Evolutionary conservation across 1,140 invertebrate species (phyloP), one percentile per base, ranked within the genome.

Genomic region (Elysia chlorotica): DNA sequence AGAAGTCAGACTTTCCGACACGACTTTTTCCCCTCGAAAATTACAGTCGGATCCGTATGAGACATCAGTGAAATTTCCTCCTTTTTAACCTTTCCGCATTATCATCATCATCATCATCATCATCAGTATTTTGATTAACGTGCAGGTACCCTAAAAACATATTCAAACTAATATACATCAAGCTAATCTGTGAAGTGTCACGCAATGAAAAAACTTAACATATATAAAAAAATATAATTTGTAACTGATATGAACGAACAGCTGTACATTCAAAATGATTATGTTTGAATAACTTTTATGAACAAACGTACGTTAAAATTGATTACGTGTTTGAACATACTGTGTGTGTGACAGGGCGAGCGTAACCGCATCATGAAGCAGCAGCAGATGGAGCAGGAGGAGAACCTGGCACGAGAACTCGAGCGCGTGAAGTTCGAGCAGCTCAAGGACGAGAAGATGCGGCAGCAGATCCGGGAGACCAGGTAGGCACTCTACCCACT

Each of bases 401-500:
- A 86, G 56, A 75, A 79, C 23, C 65, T 88, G 36, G 86, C 87
- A 6, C 57, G 70, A 56, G 86, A 88, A 74, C 63, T 88, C 41
- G 81, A 86, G 69, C 73, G 81, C 65, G 76, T 81, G n/a, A 87
- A 86, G 65, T 56, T 82, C 30, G 85, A 87, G 41, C 59, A 77
- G 25, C 66, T 81, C 6, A 78, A 83, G 35, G 85, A 87, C 78
- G 86, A 87, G 61, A 87, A 87, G 76, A 86, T 86, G 82, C 76
- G 87, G 65, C 86, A 88, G 72, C 86, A 87, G 62, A 83, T 88
- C 25, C 77, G 86, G 65, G 85, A 87, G 76, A 82, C 80, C 36
- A 87, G 85, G 86, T 87, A 76, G 63, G 63, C 28, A 25, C 37
- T 74, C 14, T 63, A 25, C 25, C 10, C n/a, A n/a, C n/a, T n/a